Conservation (phyloP, 2,797 vertebrate genomes). For the Eupleurogrammus muticus region DNA sequence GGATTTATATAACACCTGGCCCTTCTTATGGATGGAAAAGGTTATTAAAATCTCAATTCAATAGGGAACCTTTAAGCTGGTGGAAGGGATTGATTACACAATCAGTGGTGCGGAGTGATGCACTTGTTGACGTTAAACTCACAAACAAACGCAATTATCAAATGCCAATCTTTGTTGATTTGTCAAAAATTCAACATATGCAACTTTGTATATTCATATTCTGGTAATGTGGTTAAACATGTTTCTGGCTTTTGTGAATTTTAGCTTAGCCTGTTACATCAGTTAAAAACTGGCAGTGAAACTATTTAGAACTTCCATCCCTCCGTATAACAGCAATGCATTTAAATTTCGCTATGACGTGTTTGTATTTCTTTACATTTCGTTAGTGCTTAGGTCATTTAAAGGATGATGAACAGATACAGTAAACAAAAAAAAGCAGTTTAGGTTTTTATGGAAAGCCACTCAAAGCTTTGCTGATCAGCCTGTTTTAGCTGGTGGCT, state of each 20-base stretch:
- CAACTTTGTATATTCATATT: conserved; percentile 47
- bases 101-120: conserved; percentile 22
- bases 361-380: conserved; percentile 46
- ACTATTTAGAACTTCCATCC: conserved; percentile 40
- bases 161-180: conserved; percentile 13
- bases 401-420: conserved; percentile 24
- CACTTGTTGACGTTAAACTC: conserved; percentile 6
- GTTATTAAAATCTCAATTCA: too few relatives aligned
- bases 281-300: conserved; percentile 19
- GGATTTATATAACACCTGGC: too few relatives aligned
- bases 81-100: conserved; percentile 39
- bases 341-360: conserved; percentile 32
- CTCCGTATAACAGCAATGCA: conserved; percentile 17
- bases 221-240: conserved; percentile 34
- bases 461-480: conserved; percentile 41
- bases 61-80: not conserved
- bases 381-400: conserved; percentile 38
- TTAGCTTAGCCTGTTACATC: conserved; percentile 41
- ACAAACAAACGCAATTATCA: conserved; percentile 1
- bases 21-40: too few relatives aligned
- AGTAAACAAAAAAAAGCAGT: conserved; percentile 10
- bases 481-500: conserved; percentile 36
- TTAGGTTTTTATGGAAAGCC: conserved; percentile 40
- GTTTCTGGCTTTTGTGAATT: conserved; percentile 30
- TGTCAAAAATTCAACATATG: conserved; percentile 44